phyloP scores from a whole-genome alignment of 2,113 vertebrate species.

The Scomber japonicus region DNA sequence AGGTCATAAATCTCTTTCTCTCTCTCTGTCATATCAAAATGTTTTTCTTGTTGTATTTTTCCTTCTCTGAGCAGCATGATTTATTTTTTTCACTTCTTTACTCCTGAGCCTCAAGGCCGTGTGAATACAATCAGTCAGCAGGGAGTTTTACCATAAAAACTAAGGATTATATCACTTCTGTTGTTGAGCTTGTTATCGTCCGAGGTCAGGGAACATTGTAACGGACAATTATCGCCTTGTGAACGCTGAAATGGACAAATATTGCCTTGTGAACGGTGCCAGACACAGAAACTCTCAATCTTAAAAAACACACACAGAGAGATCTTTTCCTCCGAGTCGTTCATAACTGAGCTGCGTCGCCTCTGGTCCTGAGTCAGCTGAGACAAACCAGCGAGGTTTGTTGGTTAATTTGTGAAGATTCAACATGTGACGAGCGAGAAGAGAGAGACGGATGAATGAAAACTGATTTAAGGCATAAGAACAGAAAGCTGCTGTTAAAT shows the following conservation, averaged over 20 bases:
- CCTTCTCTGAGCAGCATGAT: constrained; percentile 12
- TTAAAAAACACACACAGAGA: neutral
- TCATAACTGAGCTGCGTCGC: constrained; percentile 13
- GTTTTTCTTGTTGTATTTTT: constrained; percentile 30
- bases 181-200: constrained; percentile 41
- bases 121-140: constrained; percentile 48
- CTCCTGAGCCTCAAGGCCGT: constrained; percentile 22
- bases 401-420: neutral
- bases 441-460: neutral
- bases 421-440: constrained; percentile 31
- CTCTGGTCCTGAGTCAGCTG: constrained; percentile 49
- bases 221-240: constrained; percentile 66
- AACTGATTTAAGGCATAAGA: neutral
- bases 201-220: constrained; percentile 30
- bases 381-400: neutral
- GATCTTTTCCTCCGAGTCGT: constrained; percentile 12
- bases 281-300: constrained; percentile 1
- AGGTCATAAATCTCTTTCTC: constrained; percentile 11
- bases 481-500: constrained; percentile 28
- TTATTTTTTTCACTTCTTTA: constrained; percentile 6
- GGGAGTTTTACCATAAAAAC: constrained; percentile 51
- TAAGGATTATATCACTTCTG: constrained; percentile 52
- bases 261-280: constrained; percentile 32
- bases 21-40: neutral
- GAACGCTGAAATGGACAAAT: constrained; percentile 38